Percentiles rank a stretch among this genome's conserved stretches.
phyloP scores from a whole-genome alignment of 92 coral and sea anemone species.

The Chrysogorgia sp. region DNA sequence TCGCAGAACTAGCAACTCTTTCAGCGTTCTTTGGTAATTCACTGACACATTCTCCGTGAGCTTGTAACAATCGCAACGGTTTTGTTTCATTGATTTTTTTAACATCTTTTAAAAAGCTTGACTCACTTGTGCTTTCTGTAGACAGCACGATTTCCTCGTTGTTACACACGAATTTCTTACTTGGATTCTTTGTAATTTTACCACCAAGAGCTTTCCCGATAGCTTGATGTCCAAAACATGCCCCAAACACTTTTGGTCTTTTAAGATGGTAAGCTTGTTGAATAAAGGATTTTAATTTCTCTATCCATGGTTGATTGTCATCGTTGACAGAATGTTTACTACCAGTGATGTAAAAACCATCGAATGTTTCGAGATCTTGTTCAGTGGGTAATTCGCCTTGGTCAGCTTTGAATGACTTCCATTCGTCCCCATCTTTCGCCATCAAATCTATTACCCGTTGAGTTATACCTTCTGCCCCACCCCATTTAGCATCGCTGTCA shows the following conservation, averaged over 20 bases:
- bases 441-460: slow-evolving; percentile 1
- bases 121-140: slow-evolving; percentile 22
- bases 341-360: slow-evolving; percentile 47
- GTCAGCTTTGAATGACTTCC: slow-evolving; percentile 24
- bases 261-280: slow-evolving; percentile 13
- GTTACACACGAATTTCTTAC: slow-evolving; percentile 53
- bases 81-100: background rate
- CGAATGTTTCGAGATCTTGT: slow-evolving; percentile 21
- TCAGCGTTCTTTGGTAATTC: slow-evolving; percentile 36
- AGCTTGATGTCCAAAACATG: slow-evolving; percentile 69
- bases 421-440: slow-evolving; percentile 6
- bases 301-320: slow-evolving; percentile 36
- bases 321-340: slow-evolving; percentile 45
- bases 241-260: slow-evolving; percentile 51
- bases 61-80: slow-evolving; percentile 36
- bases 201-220: slow-evolving; percentile 63
- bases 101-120: slow-evolving; percentile 17
- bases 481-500: too few species aligned
- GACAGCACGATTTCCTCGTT: slow-evolving; percentile 49
- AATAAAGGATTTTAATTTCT: slow-evolving; percentile 33
- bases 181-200: slow-evolving; percentile 50
- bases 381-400: slow-evolving; percentile 36
- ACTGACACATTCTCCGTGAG: slow-evolving; percentile 60
- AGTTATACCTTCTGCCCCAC: slow-evolving; percentile 23
- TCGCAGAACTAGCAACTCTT: slow-evolving; percentile 24